These are phyloP conservation scores for Urocolius indicus DNA, from an alignment of 2,113 vertebrate genomes.

Conservation along the genomic window DNA sequence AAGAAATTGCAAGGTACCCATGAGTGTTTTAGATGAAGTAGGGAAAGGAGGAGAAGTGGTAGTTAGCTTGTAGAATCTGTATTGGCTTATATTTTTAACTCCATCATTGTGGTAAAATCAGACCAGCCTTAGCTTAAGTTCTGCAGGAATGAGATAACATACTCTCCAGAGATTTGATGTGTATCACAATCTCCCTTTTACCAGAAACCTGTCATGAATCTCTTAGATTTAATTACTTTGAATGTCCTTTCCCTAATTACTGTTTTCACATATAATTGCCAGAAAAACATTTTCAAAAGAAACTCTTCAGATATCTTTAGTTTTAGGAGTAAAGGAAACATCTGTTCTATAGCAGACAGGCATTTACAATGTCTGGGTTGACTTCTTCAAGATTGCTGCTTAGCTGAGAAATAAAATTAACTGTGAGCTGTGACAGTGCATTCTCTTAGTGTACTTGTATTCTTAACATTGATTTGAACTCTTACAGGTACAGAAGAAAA, in stretches of 20 bases:
- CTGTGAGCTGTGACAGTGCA: not conserved
- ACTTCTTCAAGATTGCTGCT: not conserved
- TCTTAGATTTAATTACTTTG: not conserved
- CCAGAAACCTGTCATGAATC: not conserved
- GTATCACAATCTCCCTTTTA: not conserved
- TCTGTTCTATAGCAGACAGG: not conserved
- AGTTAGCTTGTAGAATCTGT: not conserved
- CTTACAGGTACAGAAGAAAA: conserved; percentile 90
- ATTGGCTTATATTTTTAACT: not conserved
- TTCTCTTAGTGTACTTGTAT: not conserved
- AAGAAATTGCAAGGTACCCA: conserved; percentile 88
- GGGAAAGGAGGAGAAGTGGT: not conserved
- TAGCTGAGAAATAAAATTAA: not conserved
- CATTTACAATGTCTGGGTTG: not conserved
- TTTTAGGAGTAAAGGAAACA: not conserved
- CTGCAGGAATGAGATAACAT: not conserved
- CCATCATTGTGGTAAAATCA: not conserved
- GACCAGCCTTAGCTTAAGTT: not conserved
- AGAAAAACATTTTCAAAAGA: not conserved
- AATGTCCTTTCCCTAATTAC: not conserved
- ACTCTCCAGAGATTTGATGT: not conserved
- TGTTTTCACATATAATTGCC: accelerated
- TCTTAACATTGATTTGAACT: not conserved
- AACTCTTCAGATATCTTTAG: not conserved
- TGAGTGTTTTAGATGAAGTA: not conserved